Evolutionary conservation across 2,113 vertebrate species (phyloP).

Genomic region (Caranx melampygus): DNA sequence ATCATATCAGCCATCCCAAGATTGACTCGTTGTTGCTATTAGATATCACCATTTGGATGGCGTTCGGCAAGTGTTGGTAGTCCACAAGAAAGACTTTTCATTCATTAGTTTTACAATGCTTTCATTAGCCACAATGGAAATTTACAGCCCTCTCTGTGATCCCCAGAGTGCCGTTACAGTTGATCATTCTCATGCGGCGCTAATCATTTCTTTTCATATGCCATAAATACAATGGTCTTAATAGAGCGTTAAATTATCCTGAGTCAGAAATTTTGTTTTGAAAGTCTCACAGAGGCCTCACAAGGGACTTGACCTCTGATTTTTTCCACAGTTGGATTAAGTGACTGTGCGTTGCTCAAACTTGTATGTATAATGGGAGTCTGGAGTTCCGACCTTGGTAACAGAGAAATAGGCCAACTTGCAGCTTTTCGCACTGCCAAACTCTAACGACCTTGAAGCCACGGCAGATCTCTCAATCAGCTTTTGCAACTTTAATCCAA

Average conservation of each 20-base stretch:
- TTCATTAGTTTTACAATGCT: constrained; percentile 69
- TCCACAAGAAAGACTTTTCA: constrained; percentile 56
- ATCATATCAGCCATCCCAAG: constrained; percentile 33
- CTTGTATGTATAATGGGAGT: constrained; percentile 36
- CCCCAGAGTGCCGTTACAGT: constrained; percentile 61
- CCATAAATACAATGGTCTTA: constrained; percentile 73
- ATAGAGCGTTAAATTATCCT: constrained; percentile 76
- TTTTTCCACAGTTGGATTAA: constrained; percentile 60
- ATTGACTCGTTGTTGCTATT: constrained; percentile 49
- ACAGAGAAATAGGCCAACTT: constrained; percentile 28
- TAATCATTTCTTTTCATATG: constrained; percentile 72
- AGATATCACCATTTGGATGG: constrained; percentile 48
- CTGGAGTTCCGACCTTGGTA: constrained; percentile 48
- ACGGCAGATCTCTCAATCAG: constrained; percentile 41
- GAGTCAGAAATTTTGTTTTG: constrained; percentile 66
- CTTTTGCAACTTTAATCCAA: constrained; percentile 56
- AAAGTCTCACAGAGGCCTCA: constrained; percentile 58
- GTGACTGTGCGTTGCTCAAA: constrained; percentile 55
- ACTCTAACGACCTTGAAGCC: constrained; percentile 41
- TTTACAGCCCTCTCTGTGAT: constrained; percentile 62
- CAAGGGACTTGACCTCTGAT: constrained; percentile 51
- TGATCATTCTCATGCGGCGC: constrained; percentile 54
- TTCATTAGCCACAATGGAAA: constrained; percentile 62
- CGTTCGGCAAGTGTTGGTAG: constrained; percentile 45
- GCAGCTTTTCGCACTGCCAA: constrained; percentile 36